Base-by-base conservation (phyloP, 2,797 vertebrate species). In the Austrolebias charrua region DNA sequence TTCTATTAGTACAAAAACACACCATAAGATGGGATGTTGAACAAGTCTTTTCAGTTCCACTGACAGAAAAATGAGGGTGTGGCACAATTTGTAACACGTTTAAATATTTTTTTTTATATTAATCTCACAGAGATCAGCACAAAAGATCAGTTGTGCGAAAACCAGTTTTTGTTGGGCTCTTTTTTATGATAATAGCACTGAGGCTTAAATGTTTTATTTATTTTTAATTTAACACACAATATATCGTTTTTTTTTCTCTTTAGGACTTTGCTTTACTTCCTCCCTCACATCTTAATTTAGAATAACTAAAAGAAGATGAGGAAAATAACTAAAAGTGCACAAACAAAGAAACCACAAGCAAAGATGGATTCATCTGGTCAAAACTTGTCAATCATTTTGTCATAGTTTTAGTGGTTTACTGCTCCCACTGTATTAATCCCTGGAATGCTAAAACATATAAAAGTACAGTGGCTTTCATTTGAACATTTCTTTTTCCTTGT, bases 1-100 rank as follows among this genome's bases (percentile, higher is more conserved):
- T 29, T 66, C 48, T 45, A 24, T 66, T 52, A n/a, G n/a, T n/a
- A 31, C 40, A 45, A 35, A 38, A 58, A 66, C 20, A 35, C 16
- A 56, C 29, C 31, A 6, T 33, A 6, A 33, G 31, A 33, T 6
- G 7, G 31, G 12, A 5, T 18, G 43, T 44, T n/a, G 48, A 14
- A 4, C n/a, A 43, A 31, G 40, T 42, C 38, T 28, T 45, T 53
- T 20, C 5, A 33, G 13, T 14, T 44, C 12, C 28, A 20, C 18
- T 43, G 10, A 20, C 8, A 20, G 19, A 18, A 16, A 31, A 52
- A 15, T 8, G 2, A 5, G 15, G 24, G n/a, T n/a, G n/a, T n/a
- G n/a, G 9, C n/a, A 14, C 29, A 28, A 12, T 56, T 28, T 9
- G 20, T 40, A 40, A n/a, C n/a, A n/a, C n/a, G n/a, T n/a, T n/a